Percentiles rank a stretch among this genome's conserved stretches.
Conservation (phyloP, 2,888 invertebrate genomes). For the Idaea aversata region DNA sequence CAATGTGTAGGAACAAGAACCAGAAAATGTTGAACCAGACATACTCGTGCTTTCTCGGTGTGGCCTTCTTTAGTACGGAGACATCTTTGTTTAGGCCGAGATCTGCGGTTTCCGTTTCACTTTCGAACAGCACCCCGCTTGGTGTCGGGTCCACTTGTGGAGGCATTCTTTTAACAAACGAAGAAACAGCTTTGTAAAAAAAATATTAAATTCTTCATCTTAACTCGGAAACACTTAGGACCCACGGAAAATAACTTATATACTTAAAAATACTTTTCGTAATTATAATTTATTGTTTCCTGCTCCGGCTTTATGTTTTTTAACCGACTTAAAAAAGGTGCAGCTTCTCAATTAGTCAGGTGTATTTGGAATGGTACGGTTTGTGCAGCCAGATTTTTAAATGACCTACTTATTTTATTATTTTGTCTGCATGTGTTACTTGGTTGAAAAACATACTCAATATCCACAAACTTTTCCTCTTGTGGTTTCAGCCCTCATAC, state of each 20-base stretch:
- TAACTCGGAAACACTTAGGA: neutral
- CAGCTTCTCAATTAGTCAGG: too few species aligned
- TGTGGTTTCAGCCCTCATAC: neutral
- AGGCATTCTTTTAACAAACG: conserved; percentile 67
- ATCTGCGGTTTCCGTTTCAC: conserved; percentile 83
- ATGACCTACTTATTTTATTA: too few species aligned
- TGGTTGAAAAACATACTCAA: too few species aligned
- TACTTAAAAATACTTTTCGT: too few species aligned
- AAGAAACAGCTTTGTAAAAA: neutral
- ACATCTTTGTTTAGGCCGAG: conserved; percentile 81
- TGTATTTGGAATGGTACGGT: too few species aligned
- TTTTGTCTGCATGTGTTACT: too few species aligned
- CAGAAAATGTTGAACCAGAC: conserved; percentile 88
- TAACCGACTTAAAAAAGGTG: too few species aligned
- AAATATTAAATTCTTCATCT: neutral
- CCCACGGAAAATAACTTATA: too few species aligned
- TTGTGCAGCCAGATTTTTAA: too few species aligned
- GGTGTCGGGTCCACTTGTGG: conserved; percentile 75
- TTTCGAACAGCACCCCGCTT: conserved; percentile 83
- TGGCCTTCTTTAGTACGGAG: conserved; percentile 72
- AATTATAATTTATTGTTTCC: too few species aligned
- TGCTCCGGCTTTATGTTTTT: too few species aligned
- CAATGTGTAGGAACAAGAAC: conserved; percentile 83
- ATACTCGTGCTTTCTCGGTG: conserved; percentile 74
- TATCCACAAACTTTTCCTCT: too few species aligned